Base-by-base conservation (phyloP, 2,888 invertebrate species). In the Nasonia oneida region DNA sequence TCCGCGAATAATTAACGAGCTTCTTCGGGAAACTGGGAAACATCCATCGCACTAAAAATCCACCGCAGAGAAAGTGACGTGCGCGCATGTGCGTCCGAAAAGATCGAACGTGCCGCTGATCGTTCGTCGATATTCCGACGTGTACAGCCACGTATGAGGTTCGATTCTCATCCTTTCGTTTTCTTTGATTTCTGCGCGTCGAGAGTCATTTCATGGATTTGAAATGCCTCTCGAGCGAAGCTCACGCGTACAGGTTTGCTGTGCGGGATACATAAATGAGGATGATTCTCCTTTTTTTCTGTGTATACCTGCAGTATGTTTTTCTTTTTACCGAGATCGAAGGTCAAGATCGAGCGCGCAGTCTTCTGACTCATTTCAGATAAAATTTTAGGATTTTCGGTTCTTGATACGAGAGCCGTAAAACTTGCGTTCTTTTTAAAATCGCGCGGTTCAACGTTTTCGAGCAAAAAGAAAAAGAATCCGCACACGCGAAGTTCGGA, bases 71-170 rank as follows among this genome's bases (percentile, higher is more conserved):
- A 42, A 78, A 78, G 71, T 77, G 70, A 84, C 70, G 84, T 71
- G 57, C 57, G 75, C n/a, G 10, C 57, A 47, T 67, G 70, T 18
- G 50, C 57, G 81, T 50, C 29, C 61, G 37, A 67, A 78, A 50
- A 61, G 33, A 74, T 67, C 53, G 84, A 74, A 79, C 73, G 79
- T 29, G 50, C 79, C 74, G 29, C 23, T 67, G 84, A 84, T 74
- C 50, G n/a, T 61, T 1, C 70, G 37, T 37, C 78, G 77, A 74
- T 75, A 83, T 61, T 73, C 23, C 61, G 61, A 50, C 50, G 57
- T 42, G 23, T 8, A 42, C 10, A 42, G 39, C 4, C 42, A 42
- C 64, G 29, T 23, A 33, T 12, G 64, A 64, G 64, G 12, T 29
- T 5, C 18, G 64, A 42, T 18, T 23, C 57, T 33, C 29, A 53